phyloP scores from a whole-genome alignment of 2,888 invertebrate genomes.

The Drosophila sordidapex region DNA sequence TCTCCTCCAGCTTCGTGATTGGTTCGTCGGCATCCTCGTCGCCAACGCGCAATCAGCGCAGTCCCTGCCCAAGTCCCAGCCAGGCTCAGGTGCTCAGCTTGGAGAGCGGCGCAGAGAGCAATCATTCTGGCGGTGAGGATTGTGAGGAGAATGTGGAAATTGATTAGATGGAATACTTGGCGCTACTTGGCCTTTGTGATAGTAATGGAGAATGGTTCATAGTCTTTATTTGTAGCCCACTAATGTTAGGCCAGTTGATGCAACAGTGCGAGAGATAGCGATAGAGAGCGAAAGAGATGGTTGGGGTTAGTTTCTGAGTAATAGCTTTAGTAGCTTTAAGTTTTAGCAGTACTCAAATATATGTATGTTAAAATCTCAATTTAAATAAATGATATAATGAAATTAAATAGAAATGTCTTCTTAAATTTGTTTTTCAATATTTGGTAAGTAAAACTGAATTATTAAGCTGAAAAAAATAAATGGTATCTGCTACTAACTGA shows the following conservation, averaged over 20 bases:
- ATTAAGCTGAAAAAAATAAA: not conserved
- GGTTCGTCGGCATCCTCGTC: conserved; percentile 79
- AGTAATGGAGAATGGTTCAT: conserved; percentile 43
- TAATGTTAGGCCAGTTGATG: conserved; percentile 16
- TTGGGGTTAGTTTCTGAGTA: conserved; percentile 19
- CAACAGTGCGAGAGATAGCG: not conserved
- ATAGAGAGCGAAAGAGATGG: not conserved
- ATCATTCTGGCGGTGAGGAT: conserved; percentile 79
- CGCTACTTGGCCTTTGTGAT: conserved; percentile 59
- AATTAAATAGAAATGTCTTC: not conserved
- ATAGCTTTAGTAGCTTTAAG: conserved; percentile 78
- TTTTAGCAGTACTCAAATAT: conserved; percentile 47
- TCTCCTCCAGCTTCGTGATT: conserved; percentile 46
- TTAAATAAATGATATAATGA: conserved; percentile 19
- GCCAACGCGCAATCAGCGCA: conserved; percentile 62
- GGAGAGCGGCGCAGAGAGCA: conserved; percentile 74
- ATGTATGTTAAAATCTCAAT: conserved; percentile 19
- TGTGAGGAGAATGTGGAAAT: conserved; percentile 85
- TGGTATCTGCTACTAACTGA: not conserved
- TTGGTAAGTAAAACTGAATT: not conserved
- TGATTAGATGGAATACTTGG: conserved; percentile 69
- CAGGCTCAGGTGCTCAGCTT: conserved; percentile 46
- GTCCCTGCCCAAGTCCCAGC: conserved; percentile 64
- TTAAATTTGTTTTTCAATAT: not conserved
- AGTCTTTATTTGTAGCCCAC: conserved; percentile 35